Conservation (phyloP, 2,113 vertebrate species). For the Vireo altiloquus region DNA sequence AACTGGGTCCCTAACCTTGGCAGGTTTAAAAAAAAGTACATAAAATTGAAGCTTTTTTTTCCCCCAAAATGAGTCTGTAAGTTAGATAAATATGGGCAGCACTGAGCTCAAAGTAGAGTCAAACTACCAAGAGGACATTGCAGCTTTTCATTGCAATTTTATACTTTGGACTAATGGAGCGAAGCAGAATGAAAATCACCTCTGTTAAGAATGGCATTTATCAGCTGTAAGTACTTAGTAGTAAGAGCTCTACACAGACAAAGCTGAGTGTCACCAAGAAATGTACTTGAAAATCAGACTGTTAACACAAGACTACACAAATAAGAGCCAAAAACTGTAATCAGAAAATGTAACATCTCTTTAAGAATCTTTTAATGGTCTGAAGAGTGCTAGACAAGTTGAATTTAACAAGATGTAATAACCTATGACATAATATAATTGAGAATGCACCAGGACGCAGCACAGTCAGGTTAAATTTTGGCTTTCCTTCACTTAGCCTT, state of each 20-base stretch:
- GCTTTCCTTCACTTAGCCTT: constrained; percentile 11
- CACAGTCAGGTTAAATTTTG: constrained; percentile 19
- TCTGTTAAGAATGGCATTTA: constrained; percentile 66
- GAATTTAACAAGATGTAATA: constrained; percentile 51
- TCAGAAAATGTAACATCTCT: constrained; percentile 43
- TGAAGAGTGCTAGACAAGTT: constrained; percentile 44
- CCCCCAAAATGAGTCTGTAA: constrained; percentile 24
- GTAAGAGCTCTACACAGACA: constrained; percentile 57
- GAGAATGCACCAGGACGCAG: neutral
- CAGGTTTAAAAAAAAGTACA: neutral
- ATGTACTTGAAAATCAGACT: constrained; percentile 62
- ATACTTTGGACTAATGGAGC: constrained; percentile 61
- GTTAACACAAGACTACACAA: constrained; percentile 62
- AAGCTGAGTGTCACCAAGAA: constrained; percentile 58
- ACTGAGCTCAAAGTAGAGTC: constrained; percentile 42
- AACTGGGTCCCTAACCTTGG: constrained; percentile 9
- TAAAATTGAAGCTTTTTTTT: neutral
- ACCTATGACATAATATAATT: constrained; percentile 39
- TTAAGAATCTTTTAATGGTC: constrained; percentile 48
- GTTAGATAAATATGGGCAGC: constrained; percentile 53
- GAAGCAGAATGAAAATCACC: constrained; percentile 64
- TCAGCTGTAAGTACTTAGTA: constrained; percentile 52
- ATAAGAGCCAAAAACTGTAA: constrained; percentile 60
- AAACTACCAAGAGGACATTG: constrained; percentile 54
- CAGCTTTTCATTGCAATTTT: constrained; percentile 58